These are phyloP conservation scores for Eubasilissa splendida DNA, from an alignment of 2,888 invertebrate species.

Conservation along the genomic window DNA sequence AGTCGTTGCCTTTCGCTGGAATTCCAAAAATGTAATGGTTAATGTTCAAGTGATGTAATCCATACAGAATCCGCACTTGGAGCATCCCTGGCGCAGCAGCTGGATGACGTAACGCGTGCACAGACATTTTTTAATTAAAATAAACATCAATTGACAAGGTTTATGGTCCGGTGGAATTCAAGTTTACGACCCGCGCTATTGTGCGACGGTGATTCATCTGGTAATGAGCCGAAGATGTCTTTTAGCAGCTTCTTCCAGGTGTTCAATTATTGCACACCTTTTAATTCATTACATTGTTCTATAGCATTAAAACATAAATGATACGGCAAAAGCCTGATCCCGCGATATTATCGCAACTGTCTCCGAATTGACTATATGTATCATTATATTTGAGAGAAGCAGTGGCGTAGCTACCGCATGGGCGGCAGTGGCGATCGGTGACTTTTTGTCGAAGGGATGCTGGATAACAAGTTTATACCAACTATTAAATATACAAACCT, in stretches of 20 bases:
- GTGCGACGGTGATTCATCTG: slow-evolving; percentile 8
- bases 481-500: no score
- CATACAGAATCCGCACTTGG: background rate
- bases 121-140: slow-evolving; percentile 4
- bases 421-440: no score
- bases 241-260: slow-evolving; percentile 10
- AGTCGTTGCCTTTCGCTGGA: no score
- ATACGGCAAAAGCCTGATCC: no score
- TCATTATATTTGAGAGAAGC: no score
- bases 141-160: slow-evolving; percentile 24
- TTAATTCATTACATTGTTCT: background rate
- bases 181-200: slow-evolving; percentile 15
- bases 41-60: background rate
- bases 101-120: background rate
- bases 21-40: background rate
- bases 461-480: no score
- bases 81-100: background rate
- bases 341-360: no score
- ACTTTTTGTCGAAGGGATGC: no score
- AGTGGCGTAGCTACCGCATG: no score
- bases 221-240: background rate
- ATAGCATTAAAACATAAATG: no score
- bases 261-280: background rate
- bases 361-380: no score
- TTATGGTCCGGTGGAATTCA: slow-evolving; percentile 15